These are phyloP conservation scores for Phalacrocorax pelagicus DNA, from an alignment of 2,113 vertebrate genomes.

Conservation along the genomic window DNA sequence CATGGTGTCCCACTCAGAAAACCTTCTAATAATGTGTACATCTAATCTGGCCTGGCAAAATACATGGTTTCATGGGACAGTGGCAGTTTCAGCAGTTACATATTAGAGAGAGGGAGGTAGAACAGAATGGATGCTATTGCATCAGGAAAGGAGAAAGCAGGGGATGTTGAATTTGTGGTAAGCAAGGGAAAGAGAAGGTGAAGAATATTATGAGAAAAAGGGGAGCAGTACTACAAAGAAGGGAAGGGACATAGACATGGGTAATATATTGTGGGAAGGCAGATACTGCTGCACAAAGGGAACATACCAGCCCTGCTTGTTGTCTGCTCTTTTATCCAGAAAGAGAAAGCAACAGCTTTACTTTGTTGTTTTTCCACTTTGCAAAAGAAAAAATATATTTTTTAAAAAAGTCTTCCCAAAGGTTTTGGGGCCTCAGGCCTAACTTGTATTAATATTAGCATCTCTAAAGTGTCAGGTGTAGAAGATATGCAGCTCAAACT, in stretches of 20 bases:
- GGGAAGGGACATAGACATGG: not conserved
- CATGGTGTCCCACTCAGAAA: not conserved
- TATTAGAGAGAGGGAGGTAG: not conserved
- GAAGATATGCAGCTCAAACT: not conserved
- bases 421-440: not conserved
- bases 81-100: not conserved
- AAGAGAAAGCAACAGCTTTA: not conserved
- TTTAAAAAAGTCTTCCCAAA: not conserved
- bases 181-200: not conserved
- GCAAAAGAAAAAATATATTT: not conserved
- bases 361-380: not conserved
- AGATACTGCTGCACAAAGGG: not conserved
- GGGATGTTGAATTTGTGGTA: not conserved
- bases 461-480: not conserved
- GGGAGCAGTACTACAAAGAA: not conserved
- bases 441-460: not conserved
- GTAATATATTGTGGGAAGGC: not conserved
- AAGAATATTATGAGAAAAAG: not conserved
- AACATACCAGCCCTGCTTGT: not conserved
- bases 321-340: not conserved
- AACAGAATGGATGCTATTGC: accelerated
- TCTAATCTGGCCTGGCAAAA: not conserved
- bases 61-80: not conserved
- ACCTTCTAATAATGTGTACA: not conserved
- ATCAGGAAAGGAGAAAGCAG: not conserved